phyloP scores from a whole-genome alignment of 2,113 vertebrate species.

The Ariopsis seemanni region DNA sequence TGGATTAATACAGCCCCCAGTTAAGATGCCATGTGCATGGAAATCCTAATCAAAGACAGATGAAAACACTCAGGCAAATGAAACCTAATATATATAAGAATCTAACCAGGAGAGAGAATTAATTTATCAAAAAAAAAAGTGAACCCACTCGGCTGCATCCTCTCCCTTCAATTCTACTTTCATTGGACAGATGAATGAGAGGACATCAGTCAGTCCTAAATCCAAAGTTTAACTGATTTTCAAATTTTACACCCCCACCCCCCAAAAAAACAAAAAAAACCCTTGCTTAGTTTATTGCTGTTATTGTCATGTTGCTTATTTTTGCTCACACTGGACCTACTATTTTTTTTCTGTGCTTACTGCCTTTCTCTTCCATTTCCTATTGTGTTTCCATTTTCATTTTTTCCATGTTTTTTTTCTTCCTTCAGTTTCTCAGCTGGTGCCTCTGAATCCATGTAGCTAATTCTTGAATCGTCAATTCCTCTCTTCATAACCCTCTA shows the following conservation, averaged over 20 bases:
- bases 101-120: neutral
- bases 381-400: neutral
- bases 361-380: neutral
- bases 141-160: neutral
- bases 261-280: too few relatives aligned
- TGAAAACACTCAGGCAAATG: neutral
- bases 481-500: neutral
- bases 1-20: neutral
- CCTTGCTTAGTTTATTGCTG: neutral
- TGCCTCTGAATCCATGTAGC: neutral
- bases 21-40: neutral
- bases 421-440: neutral
- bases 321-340: neutral
- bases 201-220: too few relatives aligned
- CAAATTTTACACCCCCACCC: too few relatives aligned
- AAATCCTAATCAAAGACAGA: neutral
- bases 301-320: neutral
- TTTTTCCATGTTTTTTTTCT: neutral
- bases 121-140: neutral
- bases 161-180: neutral
- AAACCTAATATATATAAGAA: neutral
- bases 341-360: neutral
- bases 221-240: too few relatives aligned
- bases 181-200: too few relatives aligned
- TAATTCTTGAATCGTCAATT: neutral